Evolutionary conservation across 2,888 invertebrate species (phyloP), one percentile per base, ranked within the genome.

Genomic region (Camptogramma bilineatum): DNA sequence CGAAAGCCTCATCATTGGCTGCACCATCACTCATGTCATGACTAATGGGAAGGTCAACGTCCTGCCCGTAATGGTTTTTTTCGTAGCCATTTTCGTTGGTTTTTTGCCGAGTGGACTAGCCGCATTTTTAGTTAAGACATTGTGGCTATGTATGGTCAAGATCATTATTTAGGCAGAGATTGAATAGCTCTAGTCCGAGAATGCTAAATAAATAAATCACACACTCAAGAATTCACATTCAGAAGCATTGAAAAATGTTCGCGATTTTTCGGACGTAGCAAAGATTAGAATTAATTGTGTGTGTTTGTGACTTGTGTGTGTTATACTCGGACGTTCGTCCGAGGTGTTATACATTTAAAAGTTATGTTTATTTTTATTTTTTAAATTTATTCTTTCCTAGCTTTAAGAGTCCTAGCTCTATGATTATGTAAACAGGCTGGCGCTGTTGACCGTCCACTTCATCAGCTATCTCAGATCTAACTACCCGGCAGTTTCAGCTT

Each of bases 21-120:
- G 61, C 66, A 69, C 59, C 70, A 72, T 69, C 69, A 70, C 69
- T 72, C 64, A 68, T 71, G 68, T 68, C 71, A 73, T 73, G 75
- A 75, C 70, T 73, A 73, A 75, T 70, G 71, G 61, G 61, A 66
- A 68, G 75, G 75, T 73, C 73, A 67, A 60, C 68, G 73, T 63
- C 59, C 70, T 62, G 64, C 59, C 62, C 53, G 66, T 67, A 65
- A 73, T 69, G 71, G 69, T 65, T 71, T 72, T 61, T 72, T 69
- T 68, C 66, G 68, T 64, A 52, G 68, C 68, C 66, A 66, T 67
- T 69, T 69, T 56, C 52, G 64, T 62, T 63, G 60, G 50, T 66
- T 73, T 73, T 73, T 73, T 71, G 69, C 68, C 64, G 62, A 68
- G 64, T 68, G 66, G 60, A 62, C 71, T 69, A 69, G 69, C 69